phyloP scores from a whole-genome alignment of 1,140 invertebrate species.

The Leptinotarsa texana region DNA sequence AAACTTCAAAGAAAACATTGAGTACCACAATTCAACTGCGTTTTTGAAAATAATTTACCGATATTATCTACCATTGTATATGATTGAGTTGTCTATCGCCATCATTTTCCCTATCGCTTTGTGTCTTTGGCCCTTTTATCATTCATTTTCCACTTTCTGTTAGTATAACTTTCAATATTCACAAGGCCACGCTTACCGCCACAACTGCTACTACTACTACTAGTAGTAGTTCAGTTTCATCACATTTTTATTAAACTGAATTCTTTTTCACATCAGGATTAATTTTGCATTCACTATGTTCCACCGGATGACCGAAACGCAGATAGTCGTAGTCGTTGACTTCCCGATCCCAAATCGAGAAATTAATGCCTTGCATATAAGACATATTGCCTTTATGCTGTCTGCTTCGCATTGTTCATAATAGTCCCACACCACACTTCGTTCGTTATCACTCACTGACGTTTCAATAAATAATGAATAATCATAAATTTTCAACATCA shows the following conservation, averaged over 20 bases:
- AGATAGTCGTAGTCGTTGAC: neutral
- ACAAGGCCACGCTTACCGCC: neutral
- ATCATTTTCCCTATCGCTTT: neutral
- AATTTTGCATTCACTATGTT: neutral
- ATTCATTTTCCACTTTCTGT: neutral
- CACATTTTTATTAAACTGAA: neutral
- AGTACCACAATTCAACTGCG: neutral
- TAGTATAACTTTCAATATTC: slow-evolving; percentile 1
- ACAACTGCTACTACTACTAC: neutral
- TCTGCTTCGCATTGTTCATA: slow-evolving; percentile 5
- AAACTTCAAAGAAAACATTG: neutral
- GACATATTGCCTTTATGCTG: neutral
- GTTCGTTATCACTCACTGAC: neutral
- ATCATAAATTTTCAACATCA: slow-evolving; percentile 7
- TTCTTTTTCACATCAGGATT: neutral
- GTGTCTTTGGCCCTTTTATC: neutral
- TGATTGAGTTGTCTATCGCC: neutral
- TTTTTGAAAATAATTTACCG: neutral
- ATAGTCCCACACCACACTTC: slow-evolving; percentile 5
- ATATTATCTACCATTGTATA: neutral
- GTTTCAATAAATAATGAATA: neutral
- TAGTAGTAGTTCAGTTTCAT: neutral
- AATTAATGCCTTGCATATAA: neutral
- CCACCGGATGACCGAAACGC: neutral
- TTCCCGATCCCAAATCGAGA: neutral